phyloP scores from a whole-genome alignment of 2,797 vertebrate species.

The Crypturellus tataupa region DNA sequence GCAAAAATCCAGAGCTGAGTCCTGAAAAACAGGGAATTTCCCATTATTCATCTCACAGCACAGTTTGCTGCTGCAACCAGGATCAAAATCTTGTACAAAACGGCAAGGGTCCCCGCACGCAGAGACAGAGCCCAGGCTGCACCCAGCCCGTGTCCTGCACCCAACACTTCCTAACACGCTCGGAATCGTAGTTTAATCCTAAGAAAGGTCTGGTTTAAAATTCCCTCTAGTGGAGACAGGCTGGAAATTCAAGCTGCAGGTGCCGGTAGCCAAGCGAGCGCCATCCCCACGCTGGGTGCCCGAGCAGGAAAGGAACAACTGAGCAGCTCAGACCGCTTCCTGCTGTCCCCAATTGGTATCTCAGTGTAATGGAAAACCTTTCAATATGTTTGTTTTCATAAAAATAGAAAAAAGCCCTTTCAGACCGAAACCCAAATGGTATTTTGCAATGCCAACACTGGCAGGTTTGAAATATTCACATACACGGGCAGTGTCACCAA shows the following conservation, averaged over 20 bases:
- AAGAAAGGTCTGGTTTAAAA: background rate
- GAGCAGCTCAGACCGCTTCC: background rate
- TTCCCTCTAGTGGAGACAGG: background rate
- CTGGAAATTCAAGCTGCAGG: background rate
- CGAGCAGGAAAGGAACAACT: background rate
- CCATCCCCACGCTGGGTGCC: accelerated
- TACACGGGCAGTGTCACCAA: accelerated
- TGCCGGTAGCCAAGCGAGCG: accelerated
- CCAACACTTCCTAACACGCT: accelerated
- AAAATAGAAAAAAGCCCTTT: background rate
- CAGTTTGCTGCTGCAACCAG: no score
- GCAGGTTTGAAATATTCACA: background rate
- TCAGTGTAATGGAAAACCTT: background rate
- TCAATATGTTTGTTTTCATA: background rate
- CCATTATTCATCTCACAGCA: accelerated
- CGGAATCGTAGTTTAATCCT: background rate
- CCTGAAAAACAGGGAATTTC: background rate
- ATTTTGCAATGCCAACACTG: accelerated
- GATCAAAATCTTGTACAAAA: background rate
- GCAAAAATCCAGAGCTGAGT: background rate
- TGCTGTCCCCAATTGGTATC: accelerated
- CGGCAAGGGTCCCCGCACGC: background rate
- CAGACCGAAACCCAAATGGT: accelerated
- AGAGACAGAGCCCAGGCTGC: background rate
- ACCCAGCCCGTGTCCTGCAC: accelerated